These are phyloP conservation scores for Nomada lathburiana DNA, from an alignment of 2,888 invertebrate species.

Conservation along the genomic window DNA sequence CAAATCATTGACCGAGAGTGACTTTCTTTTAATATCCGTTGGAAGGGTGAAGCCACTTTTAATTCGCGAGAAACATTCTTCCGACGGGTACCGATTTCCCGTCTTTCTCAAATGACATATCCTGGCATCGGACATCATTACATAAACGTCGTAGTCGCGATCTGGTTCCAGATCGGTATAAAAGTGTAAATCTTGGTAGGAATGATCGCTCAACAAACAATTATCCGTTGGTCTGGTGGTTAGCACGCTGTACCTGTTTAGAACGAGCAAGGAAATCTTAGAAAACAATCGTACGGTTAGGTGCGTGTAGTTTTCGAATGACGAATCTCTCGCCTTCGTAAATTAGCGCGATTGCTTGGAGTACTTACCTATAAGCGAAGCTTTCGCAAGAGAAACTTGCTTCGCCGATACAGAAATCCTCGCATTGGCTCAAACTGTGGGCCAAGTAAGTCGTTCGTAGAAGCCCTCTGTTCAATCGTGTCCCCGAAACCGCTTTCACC, in stretches of 20 bases:
- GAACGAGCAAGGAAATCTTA: background rate
- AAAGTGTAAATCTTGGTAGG: constrained; percentile 89
- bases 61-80: constrained; percentile 93
- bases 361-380: constrained; percentile 89
- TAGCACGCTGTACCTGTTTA: constrained; percentile 84
- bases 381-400: constrained; percentile 90
- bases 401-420: constrained; percentile 90
- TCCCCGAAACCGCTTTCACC: constrained; percentile 90
- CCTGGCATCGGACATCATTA: constrained; percentile 88
- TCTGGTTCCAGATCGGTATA: constrained; percentile 91
- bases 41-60: constrained; percentile 90
- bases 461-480: constrained; percentile 89
- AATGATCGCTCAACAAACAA: constrained; percentile 90
- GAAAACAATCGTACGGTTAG: background rate
- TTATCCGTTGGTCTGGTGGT: constrained; percentile 88
- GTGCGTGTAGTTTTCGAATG: no score
- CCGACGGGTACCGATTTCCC: constrained; percentile 63
- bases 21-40: constrained; percentile 88
- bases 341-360: no score
- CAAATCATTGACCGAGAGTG: constrained; percentile 87
- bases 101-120: constrained; percentile 80
- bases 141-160: constrained; percentile 92
- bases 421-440: constrained; percentile 91
- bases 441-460: constrained; percentile 88
- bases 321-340: no score